A percentile compares a stretch with the other conserved stretches of the same genome.
Conservation (phyloP, 2,888 invertebrate species). For the Ophion costatus region DNA sequence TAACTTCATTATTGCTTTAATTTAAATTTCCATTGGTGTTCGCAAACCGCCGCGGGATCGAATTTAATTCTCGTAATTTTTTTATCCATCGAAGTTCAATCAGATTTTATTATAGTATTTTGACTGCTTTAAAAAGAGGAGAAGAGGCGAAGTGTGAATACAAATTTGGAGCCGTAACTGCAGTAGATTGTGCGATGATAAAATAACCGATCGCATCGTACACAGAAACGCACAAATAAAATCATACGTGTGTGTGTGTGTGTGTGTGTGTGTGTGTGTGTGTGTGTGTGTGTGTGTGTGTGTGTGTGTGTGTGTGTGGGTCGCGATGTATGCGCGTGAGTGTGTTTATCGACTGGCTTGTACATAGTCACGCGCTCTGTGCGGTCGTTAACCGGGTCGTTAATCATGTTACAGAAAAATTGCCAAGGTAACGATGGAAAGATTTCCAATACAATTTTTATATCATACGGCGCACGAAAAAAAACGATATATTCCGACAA, state of each 20-base stretch:
- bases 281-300: neutral
- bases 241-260: neutral
- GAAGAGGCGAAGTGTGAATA: slow-evolving; percentile 14
- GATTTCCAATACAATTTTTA: neutral
- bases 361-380: slow-evolving; percentile 1
- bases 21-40: neutral
- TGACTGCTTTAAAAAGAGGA: neutral
- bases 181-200: neutral
- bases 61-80: neutral
- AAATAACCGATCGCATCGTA: neutral
- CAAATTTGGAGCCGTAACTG: neutral
- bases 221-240: neutral
- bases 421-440: neutral
- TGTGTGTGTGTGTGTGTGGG: neutral
- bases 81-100: neutral
- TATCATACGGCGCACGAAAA: neutral
- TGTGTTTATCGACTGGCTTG: slow-evolving; percentile 1
- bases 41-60: neutral
- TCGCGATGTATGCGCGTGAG: neutral
- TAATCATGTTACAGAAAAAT: slow-evolving; percentile 26
- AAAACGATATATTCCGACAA: neutral
- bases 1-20: neutral
- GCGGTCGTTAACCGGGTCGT: slow-evolving; percentile 29
- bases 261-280: neutral
- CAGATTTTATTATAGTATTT: neutral